These are phyloP conservation scores for Nineta flava DNA, from an alignment of 2,888 invertebrate genomes.

Conservation along the genomic window DNA sequence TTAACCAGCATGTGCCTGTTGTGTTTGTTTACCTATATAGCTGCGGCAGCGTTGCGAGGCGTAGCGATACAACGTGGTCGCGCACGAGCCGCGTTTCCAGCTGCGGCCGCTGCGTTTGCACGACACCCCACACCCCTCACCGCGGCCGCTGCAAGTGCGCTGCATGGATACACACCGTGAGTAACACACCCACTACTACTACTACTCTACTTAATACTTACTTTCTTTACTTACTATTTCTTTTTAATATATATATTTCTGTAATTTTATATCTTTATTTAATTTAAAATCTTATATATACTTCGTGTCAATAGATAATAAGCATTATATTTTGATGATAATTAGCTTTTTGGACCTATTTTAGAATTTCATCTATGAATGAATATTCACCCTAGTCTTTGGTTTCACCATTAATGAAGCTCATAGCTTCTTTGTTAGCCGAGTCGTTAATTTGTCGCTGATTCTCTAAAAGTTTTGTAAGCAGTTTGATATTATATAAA, in stretches of 20 bases:
- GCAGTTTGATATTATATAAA: too few relatives aligned
- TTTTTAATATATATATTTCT: neutral
- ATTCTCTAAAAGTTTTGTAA: too few relatives aligned
- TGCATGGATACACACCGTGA: conserved; percentile 87
- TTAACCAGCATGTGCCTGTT: conserved; percentile 15
- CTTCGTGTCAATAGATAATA: too few relatives aligned
- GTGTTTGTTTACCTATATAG: conserved; percentile 25
- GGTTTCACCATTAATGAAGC: too few relatives aligned
- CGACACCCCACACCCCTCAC: conserved; percentile 52
- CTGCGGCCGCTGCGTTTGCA: conserved; percentile 52
- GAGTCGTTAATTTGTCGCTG: too few relatives aligned
- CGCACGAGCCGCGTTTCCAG: conserved; percentile 46
- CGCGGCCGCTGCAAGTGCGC: conserved; percentile 55
- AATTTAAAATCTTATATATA: too few relatives aligned
- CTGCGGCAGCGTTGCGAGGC: conserved; percentile 63
- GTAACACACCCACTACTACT: conserved; percentile 30
- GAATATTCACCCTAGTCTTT: too few relatives aligned
- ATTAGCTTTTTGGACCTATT: too few relatives aligned
- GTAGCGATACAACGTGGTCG: conserved; percentile 71
- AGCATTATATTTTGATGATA: too few relatives aligned
- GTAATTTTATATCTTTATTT: neutral
- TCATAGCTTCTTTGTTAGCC: too few relatives aligned
- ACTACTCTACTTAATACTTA: conserved; percentile 1
- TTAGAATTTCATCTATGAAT: too few relatives aligned
- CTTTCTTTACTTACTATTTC: neutral